Base-by-base conservation (phyloP, 1,140 invertebrate species). In the Andrena cerasifolii region DNA sequence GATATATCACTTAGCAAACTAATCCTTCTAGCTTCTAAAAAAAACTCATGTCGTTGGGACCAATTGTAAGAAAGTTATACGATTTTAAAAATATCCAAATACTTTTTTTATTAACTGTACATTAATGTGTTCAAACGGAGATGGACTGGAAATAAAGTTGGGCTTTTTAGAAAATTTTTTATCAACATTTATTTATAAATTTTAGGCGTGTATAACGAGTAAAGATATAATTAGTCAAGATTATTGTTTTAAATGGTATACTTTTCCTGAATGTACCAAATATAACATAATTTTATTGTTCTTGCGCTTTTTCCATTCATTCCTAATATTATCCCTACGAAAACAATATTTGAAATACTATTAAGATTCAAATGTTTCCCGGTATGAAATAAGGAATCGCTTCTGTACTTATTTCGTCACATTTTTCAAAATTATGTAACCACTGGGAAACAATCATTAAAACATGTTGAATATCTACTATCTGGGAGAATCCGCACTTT, bases 151-250 rank as follows among this genome's bases (percentile, higher is more conserved):
- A 43, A 43, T 49, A 31, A n/a, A 33, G n/a, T 65, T 10, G 12
- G 7, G 3, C 2, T 10, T 12, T 6, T 47, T 26, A 66, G 0
- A 58, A 28, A 45, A 26, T 77, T 77, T 80, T 62, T 10, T 71
- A 67, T 53, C 21, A 82, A 82, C 36, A 40, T 82, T 82, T 83
- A 82, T 83, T 83, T 83, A 82, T 82, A 83, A 81, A 82, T n/a
- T 78, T 78, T 40, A 31, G 40, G 2, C 14, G 10, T 66, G n/a
- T 73, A 33, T 71, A 67, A 47, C 47, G 47, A 28, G 8, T 45
- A 58, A 68, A 63, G 12, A 26, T 40, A 28, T 36, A 36, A 24
- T 2, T 47, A n/a, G 12, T 47, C 14, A 31, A 49, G 16, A 49
- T 49, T 6, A 16, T 73, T 26, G 49, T 49, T 47, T 49, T 47